Conservation (phyloP, 2,113 vertebrate genomes). For the Struthio camelus region DNA sequence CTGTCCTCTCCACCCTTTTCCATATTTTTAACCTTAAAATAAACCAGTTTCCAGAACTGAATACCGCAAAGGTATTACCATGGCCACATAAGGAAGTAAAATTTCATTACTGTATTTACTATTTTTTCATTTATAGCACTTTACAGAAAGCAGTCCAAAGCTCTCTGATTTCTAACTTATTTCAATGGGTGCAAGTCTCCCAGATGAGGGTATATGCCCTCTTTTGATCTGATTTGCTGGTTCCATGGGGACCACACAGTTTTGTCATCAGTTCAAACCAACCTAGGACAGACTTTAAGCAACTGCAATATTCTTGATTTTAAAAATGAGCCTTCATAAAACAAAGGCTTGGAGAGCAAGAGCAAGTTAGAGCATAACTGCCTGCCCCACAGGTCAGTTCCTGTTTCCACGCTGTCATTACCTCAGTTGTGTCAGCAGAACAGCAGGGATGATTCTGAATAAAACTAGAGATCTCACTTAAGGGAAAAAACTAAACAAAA, state of each 20-base stretch:
- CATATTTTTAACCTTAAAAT: background rate
- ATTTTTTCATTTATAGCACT: background rate
- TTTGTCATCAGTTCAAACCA: background rate
- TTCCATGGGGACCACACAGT: background rate
- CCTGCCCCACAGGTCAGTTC: background rate
- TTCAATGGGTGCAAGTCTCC: background rate
- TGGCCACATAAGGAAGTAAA: background rate
- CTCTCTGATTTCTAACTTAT: background rate
- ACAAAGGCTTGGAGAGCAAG: background rate
- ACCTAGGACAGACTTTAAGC: background rate
- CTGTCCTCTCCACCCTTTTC: background rate
- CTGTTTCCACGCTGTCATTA: background rate
- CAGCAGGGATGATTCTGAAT: background rate
- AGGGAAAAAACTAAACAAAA: background rate
- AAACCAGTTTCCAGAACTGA: background rate
- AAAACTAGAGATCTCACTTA: background rate
- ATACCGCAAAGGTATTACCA: background rate
- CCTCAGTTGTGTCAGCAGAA: background rate
- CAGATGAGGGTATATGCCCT: background rate
- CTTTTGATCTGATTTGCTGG: background rate
- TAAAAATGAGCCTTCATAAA: background rate
- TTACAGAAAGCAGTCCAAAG: background rate
- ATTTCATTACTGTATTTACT: background rate
- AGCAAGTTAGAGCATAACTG: background rate
- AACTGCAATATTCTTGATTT: background rate